A percentile compares a stretch with the other conserved stretches of the same genome.
Conservation (phyloP, 2,113 vertebrate species). For the Anas platyrhynchos region DNA sequence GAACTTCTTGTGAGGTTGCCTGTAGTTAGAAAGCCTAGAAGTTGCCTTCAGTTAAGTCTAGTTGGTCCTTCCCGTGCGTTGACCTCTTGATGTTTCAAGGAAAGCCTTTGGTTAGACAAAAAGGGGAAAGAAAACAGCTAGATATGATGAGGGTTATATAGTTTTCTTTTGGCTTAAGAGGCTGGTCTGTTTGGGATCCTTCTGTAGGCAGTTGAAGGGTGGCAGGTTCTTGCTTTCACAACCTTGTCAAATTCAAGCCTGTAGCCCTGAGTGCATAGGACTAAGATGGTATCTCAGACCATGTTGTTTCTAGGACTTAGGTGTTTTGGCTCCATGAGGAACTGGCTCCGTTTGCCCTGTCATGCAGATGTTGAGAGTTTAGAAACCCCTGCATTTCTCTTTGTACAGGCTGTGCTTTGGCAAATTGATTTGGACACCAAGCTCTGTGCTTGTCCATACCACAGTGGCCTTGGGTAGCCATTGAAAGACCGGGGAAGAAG, state of each 20-base stretch:
- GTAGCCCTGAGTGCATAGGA: not conserved
- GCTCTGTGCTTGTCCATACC: not conserved
- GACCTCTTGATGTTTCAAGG: not conserved
- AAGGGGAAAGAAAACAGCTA: not conserved
- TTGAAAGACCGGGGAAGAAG: not conserved
- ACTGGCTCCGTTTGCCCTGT: not conserved
- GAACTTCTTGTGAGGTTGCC: not conserved
- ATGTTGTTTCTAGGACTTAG: not conserved
- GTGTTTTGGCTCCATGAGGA: not conserved
- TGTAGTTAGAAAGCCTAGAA: not conserved
- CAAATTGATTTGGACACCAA: not conserved
- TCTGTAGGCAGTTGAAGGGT: fast-evolving
- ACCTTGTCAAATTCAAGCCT: not conserved
- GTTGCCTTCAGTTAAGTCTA: not conserved
- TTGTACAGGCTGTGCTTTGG: not conserved
- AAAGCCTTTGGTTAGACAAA: not conserved
- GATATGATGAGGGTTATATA: not conserved
- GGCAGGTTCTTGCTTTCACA: not conserved
- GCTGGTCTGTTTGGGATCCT: not conserved
- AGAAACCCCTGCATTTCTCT: not conserved
- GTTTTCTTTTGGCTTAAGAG: not conserved
- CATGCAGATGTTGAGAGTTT: not conserved
- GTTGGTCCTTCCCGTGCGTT: not conserved
- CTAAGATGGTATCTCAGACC: not conserved
- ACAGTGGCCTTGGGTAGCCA: not conserved